A percentile compares a stretch with the other conserved stretches of the same genome.
These are phyloP conservation scores for Trichopoda pennipes DNA, from an alignment of 2,888 invertebrate species.

Conservation along the genomic window DNA sequence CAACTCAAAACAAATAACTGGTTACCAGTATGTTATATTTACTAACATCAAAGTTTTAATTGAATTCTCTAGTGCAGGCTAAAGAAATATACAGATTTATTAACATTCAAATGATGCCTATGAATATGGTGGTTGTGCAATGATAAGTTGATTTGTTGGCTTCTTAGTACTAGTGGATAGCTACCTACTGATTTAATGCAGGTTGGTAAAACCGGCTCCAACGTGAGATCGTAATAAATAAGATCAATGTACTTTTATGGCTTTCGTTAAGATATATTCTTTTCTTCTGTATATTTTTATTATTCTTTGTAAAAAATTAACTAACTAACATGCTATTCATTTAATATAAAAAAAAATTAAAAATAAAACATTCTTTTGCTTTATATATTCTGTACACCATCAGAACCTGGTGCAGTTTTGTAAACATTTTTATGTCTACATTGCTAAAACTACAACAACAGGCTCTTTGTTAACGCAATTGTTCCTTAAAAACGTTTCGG, in stretches of 20 bases:
- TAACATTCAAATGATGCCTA: constrained; percentile 5
- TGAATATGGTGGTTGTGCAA: not conserved
- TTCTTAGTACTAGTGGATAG: constrained; percentile 16
- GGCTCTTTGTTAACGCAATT: too few species aligned
- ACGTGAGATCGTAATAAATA: constrained; percentile 55
- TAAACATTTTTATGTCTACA: too few species aligned
- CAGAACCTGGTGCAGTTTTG: too few species aligned
- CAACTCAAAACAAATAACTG: constrained; percentile 20
- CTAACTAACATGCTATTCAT: constrained; percentile 38
- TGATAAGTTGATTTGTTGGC: constrained; percentile 43
- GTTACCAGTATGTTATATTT: not conserved
- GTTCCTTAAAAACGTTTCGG: too few species aligned
- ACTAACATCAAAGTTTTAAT: constrained; percentile 48
- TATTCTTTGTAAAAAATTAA: constrained; percentile 14
- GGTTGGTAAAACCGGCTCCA: constrained; percentile 58
- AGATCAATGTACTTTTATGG: constrained; percentile 68
- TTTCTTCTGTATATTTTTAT: constrained; percentile 24
- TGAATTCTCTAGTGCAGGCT: constrained; percentile 49
- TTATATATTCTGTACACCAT: too few species aligned
- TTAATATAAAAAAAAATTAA: not conserved
- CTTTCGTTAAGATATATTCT: constrained; percentile 34
- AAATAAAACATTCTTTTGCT: not conserved
- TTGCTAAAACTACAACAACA: too few species aligned
- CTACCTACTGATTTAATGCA: constrained; percentile 20
- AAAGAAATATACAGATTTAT: constrained; percentile 32